Conservation (phyloP, 2,888 invertebrate genomes). For the Asteroscopus sphinx region DNA sequence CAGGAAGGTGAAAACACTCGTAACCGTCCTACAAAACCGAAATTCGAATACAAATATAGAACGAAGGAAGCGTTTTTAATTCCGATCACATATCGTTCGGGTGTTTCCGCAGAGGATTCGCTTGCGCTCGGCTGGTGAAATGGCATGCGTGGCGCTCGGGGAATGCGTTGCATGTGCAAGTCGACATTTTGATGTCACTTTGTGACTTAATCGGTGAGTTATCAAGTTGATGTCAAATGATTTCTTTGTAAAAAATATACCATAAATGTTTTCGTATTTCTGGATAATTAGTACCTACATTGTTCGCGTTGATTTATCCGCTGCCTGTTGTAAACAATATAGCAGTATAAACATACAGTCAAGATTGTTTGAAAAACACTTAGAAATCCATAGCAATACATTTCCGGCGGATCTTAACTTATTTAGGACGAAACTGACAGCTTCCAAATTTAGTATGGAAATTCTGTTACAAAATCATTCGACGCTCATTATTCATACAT, state of each 20-base stretch:
- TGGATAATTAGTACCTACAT: too few species aligned
- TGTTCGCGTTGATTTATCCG: too few species aligned
- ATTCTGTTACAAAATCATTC: not conserved
- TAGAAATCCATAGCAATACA: too few species aligned
- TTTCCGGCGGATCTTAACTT: too few species aligned
- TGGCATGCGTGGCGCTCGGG: slow-evolving; percentile 43
- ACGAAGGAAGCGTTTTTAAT: slow-evolving; percentile 52
- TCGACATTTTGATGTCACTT: slow-evolving; percentile 45
- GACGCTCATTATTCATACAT: not conserved
- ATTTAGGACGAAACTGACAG: not conserved
- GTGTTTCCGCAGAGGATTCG: slow-evolving; percentile 61
- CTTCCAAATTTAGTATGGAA: not conserved
- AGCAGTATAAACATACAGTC: too few species aligned
- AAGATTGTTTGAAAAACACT: too few species aligned
- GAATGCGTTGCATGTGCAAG: slow-evolving; percentile 44
- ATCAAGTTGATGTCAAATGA: slow-evolving; percentile 13
- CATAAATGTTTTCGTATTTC: not conserved
- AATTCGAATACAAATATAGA: slow-evolving; percentile 47
- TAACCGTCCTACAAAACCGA: slow-evolving; percentile 46
- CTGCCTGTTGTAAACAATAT: too few species aligned
- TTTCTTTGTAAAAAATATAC: too few species aligned
- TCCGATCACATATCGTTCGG: slow-evolving; percentile 52
- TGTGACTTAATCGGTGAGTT: slow-evolving; percentile 38
- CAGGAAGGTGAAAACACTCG: slow-evolving; percentile 46
- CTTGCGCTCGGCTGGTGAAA: slow-evolving; percentile 47